A percentile compares a stretch with the other conserved stretches of the same genome.
Evolutionary conservation across 2,113 vertebrate genomes (phyloP).

Genomic region (Furnarius figulus): DNA sequence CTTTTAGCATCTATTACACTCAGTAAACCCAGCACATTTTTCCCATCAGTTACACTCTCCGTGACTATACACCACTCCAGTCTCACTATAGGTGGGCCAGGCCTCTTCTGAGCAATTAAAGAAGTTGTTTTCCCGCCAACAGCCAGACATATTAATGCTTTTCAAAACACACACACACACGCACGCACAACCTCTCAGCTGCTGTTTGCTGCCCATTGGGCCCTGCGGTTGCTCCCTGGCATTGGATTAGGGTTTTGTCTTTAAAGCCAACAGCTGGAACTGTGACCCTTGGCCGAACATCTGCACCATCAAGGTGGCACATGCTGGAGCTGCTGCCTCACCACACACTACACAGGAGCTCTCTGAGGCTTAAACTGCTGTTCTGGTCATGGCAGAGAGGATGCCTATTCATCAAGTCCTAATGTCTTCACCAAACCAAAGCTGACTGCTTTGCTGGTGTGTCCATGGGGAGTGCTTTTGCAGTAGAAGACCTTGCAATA

Average conservation of each 20-base stretch:
- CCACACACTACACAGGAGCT: fast-evolving
- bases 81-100: slow-evolving; percentile 50
- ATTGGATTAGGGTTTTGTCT: not conserved
- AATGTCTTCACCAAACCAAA: fast-evolving
- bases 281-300: not conserved
- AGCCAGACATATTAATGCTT: not conserved
- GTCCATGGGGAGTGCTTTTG: fast-evolving
- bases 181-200: not conserved
- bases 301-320: fast-evolving
- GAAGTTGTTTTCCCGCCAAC: not conserved
- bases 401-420: fast-evolving
- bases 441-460: fast-evolving
- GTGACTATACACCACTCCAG: slow-evolving; percentile 12
- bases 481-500: fast-evolving
- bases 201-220: fast-evolving
- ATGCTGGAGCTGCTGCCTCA: fast-evolving
- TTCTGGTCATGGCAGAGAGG: not conserved
- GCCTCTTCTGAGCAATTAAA: slow-evolving; percentile 48
- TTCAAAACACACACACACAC: not conserved
- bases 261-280: not conserved
- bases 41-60: slow-evolving; percentile 43
- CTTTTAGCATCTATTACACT: slow-evolving; percentile 57
- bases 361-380: fast-evolving
- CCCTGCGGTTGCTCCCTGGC: not conserved
- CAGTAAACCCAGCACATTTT: slow-evolving; percentile 54